phyloP scores from a whole-genome alignment of 1,140 invertebrate species.

The Conus betulinus region DNA sequence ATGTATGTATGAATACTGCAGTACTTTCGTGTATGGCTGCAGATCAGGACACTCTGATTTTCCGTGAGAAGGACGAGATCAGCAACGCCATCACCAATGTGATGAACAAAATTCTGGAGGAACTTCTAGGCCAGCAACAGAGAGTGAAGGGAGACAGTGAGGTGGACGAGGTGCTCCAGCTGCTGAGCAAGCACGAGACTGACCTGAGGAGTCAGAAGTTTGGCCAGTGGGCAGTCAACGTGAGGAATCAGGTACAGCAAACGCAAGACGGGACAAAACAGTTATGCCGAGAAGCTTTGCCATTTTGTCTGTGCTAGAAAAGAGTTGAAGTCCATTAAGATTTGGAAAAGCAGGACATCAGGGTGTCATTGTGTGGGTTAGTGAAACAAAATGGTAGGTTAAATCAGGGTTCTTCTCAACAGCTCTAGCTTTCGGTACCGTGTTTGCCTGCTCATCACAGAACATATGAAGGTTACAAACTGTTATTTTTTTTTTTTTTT shows the following conservation, averaged over 20 bases:
- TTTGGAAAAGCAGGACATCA: too few species aligned
- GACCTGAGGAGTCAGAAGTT: conserved; percentile 39
- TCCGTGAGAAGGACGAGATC: conserved; percentile 4
- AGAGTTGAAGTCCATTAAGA: too few species aligned
- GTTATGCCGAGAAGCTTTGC: too few species aligned
- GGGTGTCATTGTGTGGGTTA: too few species aligned
- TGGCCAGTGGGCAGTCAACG: conserved; percentile 44
- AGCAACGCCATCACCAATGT: not conserved
- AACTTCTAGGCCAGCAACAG: not conserved
- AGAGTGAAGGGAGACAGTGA: not conserved
- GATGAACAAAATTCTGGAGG: conserved; percentile 8
- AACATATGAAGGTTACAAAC: too few species aligned
- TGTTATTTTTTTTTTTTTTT: too few species aligned
- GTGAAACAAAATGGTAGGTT: too few species aligned
- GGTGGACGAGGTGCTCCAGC: not conserved
- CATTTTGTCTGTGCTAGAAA: too few species aligned
- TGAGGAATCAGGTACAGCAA: conserved; percentile 27
- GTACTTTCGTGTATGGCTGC: not conserved
- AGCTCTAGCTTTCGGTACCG: too few species aligned
- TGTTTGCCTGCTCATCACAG: too few species aligned
- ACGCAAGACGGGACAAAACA: too few species aligned
- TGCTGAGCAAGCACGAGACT: conserved; percentile 22
- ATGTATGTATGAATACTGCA: not conserved
- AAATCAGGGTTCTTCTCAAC: too few species aligned
- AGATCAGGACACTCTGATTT: not conserved